Base-by-base conservation (phyloP, 2,113 vertebrate species). In the Lasiurus cinereus region DNA sequence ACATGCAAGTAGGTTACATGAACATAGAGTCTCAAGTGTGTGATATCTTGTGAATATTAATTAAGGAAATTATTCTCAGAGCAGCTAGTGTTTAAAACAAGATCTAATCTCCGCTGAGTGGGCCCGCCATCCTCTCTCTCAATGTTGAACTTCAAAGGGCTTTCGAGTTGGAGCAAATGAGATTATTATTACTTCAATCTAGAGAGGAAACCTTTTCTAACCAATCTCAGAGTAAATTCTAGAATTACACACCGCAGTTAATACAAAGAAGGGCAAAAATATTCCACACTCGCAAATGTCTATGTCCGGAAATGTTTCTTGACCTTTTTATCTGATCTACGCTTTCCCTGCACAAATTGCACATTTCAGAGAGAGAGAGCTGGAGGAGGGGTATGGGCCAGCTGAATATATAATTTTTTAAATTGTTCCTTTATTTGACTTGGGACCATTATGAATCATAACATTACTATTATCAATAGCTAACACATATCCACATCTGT, bases 41-140 rank as follows among this genome's bases (percentile, higher is more conserved):
- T 91, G 97, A 84, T 97, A 96, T 94, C 97, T 96, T 84, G 96
- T 97, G 97, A 97, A 97, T 97, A 97, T 97, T 97, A 97, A 97
- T 97, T 97, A 97, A 96, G 96, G 95, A 97, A 97, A 97, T 97
- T 97, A 97, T 96, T 97, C 97, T 96, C 96, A 84, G 96, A 97
- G 94, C 96, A 97, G 97, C 97, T 59, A 96, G 95, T 96, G 94
- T 97, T 97, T 97, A 96, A 97, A 96, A 97, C 94, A 96, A 97
- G 97, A 97, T 97, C 96, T 97, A 97, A 97, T 97, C 97, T 97
- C 95, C 64, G 66, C 94, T 96, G 97, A 96, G 96, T 97, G 97
- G 97, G 93, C 85, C 52, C 16, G 79, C 94, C 93, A 88, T 94
- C 94, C 94, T 96, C 91, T 82, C 87, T 73, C 96, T 97, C 96